Evolutionary conservation across 2,797 vertebrate species (phyloP).

Genomic region (Myotis daubentonii): DNA sequence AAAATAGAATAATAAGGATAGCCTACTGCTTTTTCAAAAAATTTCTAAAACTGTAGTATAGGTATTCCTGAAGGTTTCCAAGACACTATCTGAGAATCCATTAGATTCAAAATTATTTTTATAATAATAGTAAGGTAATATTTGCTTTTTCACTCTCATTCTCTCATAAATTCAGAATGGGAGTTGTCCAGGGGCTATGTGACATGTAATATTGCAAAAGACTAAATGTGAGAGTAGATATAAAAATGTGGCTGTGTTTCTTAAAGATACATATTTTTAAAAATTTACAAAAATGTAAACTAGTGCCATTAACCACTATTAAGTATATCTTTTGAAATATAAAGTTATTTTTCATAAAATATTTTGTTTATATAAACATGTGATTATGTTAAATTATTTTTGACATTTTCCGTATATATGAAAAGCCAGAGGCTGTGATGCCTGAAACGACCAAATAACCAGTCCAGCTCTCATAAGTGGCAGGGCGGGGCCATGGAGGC

Average conservation of each 20-base stretch:
- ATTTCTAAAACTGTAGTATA: not conserved
- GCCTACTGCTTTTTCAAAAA: not conserved
- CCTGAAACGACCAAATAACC: too few relatives aligned
- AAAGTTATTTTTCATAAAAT: not conserved
- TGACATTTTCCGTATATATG: not conserved
- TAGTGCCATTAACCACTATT: not conserved
- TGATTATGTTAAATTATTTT: not conserved
- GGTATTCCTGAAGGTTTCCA: not conserved
- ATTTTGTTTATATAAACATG: not conserved
- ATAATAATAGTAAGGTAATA: not conserved
- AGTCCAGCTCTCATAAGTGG: too few relatives aligned
- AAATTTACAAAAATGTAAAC: not conserved
- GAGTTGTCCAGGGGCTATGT: not conserved
- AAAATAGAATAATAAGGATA: not conserved
- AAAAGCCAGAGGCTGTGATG: too few relatives aligned
- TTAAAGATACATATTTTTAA: not conserved
- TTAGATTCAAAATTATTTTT: not conserved
- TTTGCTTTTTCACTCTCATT: not conserved
- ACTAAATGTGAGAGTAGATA: not conserved
- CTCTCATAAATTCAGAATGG: not conserved
- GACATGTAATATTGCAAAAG: not conserved
- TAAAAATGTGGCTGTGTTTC: not conserved
- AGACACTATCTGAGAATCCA: not conserved
- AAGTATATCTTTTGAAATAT: conserved; percentile 3
- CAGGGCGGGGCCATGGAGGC: too few relatives aligned